Percentiles rank a stretch among this genome's conserved stretches.
phyloP scores from a whole-genome alignment of 2,888 invertebrate species.

The Hermodice carunculata region DNA sequence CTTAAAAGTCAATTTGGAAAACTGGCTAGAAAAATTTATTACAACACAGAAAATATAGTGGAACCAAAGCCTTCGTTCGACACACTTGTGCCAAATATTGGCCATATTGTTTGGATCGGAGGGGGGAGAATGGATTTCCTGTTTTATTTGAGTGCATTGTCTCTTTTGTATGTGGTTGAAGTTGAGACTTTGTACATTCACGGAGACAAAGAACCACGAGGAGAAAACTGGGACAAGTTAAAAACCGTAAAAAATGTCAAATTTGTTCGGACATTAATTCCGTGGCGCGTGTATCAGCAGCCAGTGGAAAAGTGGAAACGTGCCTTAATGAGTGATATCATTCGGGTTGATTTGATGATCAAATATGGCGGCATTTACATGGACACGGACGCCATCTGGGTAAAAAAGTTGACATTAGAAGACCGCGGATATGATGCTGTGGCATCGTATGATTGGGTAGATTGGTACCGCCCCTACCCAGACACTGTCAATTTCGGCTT shows the following conservation, averaged over 20 bases:
- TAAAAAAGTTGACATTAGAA: not conserved
- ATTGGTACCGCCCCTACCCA: not conserved
- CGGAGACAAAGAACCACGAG: slow-evolving; percentile 50
- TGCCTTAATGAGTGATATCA: slow-evolving; percentile 6
- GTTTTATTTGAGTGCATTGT: slow-evolving; percentile 61
- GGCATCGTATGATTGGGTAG: slow-evolving; percentile 2
- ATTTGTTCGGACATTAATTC: not conserved
- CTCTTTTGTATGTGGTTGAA: slow-evolving; percentile 54
- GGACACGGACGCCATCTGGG: slow-evolving; percentile 3
- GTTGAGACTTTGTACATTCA: slow-evolving; percentile 60
- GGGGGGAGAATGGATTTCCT: slow-evolving; percentile 53
- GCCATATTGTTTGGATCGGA: slow-evolving; percentile 64
- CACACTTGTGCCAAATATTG: slow-evolving; percentile 56
- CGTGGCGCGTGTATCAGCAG: slow-evolving; percentile 35
- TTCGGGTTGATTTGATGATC: slow-evolving; percentile 2
- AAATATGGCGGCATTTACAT: slow-evolving; percentile 6
- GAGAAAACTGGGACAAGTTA: slow-evolving; percentile 48
- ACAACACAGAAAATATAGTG: slow-evolving; percentile 44
- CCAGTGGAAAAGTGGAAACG: slow-evolving; percentile 44
- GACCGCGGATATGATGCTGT: slow-evolving; percentile 5
- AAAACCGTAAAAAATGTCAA: slow-evolving; percentile 37
- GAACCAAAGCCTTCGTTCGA: slow-evolving; percentile 29
- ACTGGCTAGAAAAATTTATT: slow-evolving; percentile 44
- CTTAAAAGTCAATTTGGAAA: slow-evolving; percentile 44
- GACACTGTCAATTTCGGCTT: slow-evolving; percentile 5